Evolutionary conservation across 1,140 invertebrate genomes (phyloP), one percentile per base, ranked within the genome.

Genomic region (Neodiprion pinetum): DNA sequence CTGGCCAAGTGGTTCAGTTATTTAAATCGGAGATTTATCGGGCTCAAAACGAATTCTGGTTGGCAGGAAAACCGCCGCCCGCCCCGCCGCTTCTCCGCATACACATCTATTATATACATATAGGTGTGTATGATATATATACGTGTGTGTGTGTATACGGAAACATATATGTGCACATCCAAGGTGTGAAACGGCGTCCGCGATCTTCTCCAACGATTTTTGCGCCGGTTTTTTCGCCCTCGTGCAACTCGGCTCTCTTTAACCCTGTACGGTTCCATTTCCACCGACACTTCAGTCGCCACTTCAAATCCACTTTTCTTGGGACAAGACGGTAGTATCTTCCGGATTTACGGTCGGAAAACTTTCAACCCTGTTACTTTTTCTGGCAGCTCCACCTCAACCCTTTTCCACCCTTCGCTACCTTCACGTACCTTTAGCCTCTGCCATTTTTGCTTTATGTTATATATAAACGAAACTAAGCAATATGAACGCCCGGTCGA

Each of bases 1-100:
- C 21, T 69, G 67, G 14, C 11, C 21, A 12, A 80, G 77, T 77
- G 75, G 76, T 72, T 76, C 79, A 77, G 73, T 80, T 81, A 81
- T 81, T 81, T 79, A 81, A 81, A 80, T 79, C 75, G 67, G 49
- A 47, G 73, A 81, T 81, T 80, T 81, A 81, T 80, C 74, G 77
- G 67, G 75, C 79, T 81, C 73, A 73, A 80, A 78, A 78, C 75
- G 78, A 80, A 75, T 70, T 67, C 75, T 68, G 71, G 17, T 23
- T 71, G 78, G 73, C 74, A 49, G 78, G 77, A 75, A 77, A 80
- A 79, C 77, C 80, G 78, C 71, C 78, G 72, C 17, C 70, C 5
- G 28, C 21, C 10, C 7, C 48, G 21, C 61, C 81, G 79, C 12
- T 65, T 65, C 12, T 17, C 7, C 12, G 4, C 61, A 65, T 14